Evolutionary conservation across 2,113 vertebrate species (phyloP), one percentile per base, ranked within the genome.

Genomic region (Saccopteryx bilineata): DNA sequence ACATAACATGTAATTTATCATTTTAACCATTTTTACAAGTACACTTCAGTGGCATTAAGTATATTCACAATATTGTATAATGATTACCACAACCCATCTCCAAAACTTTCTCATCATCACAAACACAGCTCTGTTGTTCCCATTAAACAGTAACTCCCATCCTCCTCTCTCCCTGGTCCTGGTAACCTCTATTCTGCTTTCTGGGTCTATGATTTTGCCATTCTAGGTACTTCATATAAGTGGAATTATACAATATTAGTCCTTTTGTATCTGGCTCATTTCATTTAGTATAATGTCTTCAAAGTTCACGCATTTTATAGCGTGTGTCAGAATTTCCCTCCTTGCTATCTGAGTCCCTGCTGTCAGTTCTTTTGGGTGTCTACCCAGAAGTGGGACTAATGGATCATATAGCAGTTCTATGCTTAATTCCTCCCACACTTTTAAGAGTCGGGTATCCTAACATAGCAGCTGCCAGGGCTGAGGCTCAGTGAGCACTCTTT

Each of bases 401-500:
- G 65, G 50, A 5, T 52, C 39, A 65, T 10, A 9, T 2, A 50
- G 4, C 24, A 33, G 18, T 60, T 82, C 81, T 19, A 10, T 15
- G 12, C 61, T 78, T 66, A n/a, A 39, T 26, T 72, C 39, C 39
- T 68, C 54, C 39, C 12, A 63, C 2, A 33, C 48, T 80, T 50
- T n/a, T 23, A 63, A 80, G 26, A 65, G 18, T 11, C 24, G n/a
- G 84, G 46, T 15, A 24, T 68, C 54, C 54, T 21, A n/a, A 90
- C 13, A 19, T 11, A 65, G 21, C 65, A 69, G 60, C 21, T 13
- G 6, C 46, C 74, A 26, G 3, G 52, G 58, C 31, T 48, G 21
- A 39, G 8, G 10, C 18, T 48, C 85, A 21, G 0, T 11, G n/a
- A 72, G 21, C 0, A 0, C 9, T 2, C 21, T 33, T 31, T 31